Base-by-base conservation (phyloP, 1,140 invertebrate species). In the Camponotus vicinus region DNA sequence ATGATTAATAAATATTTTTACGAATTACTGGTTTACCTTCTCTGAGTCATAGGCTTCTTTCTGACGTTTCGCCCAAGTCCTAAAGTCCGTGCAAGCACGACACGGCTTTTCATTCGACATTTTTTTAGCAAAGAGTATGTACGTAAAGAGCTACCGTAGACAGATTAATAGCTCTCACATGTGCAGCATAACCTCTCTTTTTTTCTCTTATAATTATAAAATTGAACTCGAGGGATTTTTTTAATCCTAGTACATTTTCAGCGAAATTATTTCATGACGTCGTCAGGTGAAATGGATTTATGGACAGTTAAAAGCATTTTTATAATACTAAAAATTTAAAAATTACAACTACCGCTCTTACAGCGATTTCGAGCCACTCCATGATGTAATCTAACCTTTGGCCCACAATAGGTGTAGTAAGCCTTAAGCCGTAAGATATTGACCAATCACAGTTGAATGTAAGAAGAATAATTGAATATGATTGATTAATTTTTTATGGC, bases 71-170 rank as follows among this genome's bases (percentile, higher is more conserved):
- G 96, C 95, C 97, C 97, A 98, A 18, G 96, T 95, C 93, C 97
- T 97, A 85, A 98, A 98, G 92, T 97, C 97, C 42, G 96, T 96
- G 90, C 97, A 98, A 0, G 97, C 96, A 88, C 97, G 96, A 89
- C 97, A 98, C 40, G 95, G 95, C 88, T 95, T 95, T 34, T 95
- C 93, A 1, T 91, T 67, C 40, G 87, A 88, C 92, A 94, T 94
- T 55, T 80, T 18, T n/a, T n/a, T 7, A 27, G 27, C 27, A 27
- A 27, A 27, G 27, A 18, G 13, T 34, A 32, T 7, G 7, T 55
- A 8, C n/a, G 34, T 45, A n/a, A 71, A 75, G 27, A 61, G 45
- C 11, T 69, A 83, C 79, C 55, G 27, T 5, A 3, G 0, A 1
- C 57, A 61, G 27, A 15, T 69, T 69, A 63, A 49, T 7, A 40